Conservation (phyloP, 2,113 vertebrate genomes). For the Capreolus pygargus region DNA sequence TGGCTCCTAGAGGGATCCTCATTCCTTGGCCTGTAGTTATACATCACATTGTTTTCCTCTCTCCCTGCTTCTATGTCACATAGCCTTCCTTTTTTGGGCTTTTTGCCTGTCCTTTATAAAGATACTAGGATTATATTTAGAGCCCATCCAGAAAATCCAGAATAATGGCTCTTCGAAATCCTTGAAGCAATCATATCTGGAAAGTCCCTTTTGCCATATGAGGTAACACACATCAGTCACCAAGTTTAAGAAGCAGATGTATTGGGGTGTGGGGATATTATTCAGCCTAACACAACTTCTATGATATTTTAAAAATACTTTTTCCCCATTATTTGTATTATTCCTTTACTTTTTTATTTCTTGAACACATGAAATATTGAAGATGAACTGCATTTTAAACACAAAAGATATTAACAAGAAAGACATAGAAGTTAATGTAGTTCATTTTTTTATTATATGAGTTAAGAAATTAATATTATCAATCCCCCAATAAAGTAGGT, state of each 20-base stretch:
- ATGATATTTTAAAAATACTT: neutral
- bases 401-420: neutral
- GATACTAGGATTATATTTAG: neutral
- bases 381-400: neutral
- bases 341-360: neutral
- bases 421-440: neutral
- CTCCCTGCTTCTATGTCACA: neutral
- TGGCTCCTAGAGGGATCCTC: neutral
- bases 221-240: neutral
- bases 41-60: neutral
- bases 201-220: neutral
- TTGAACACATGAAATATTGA: neutral
- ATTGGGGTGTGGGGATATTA: neutral
- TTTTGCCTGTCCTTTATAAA: neutral
- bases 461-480: neutral
- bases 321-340: neutral
- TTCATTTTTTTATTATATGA: neutral
- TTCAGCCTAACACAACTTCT: neutral
- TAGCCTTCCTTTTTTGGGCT: neutral
- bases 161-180: neutral
- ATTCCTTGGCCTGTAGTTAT: neutral
- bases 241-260: neutral
- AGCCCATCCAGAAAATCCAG: neutral
- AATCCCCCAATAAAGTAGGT: neutral
- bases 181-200: neutral